Evolutionary conservation across 2,113 vertebrate genomes (phyloP).

Genomic region (Oryzias curvinotus): DNA sequence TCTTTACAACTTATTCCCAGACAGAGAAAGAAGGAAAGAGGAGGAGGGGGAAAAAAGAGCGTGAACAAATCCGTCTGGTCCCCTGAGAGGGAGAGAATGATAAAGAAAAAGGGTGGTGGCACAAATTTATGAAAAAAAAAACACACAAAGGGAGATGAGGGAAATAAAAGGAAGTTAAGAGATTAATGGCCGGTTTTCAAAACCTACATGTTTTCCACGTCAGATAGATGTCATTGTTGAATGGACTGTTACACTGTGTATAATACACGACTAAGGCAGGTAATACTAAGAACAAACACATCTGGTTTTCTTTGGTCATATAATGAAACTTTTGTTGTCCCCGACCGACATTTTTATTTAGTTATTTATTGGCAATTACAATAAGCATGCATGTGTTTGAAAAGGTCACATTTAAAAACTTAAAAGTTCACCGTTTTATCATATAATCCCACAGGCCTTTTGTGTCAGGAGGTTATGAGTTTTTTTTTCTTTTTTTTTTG

Average conservation of each 20-base stretch:
- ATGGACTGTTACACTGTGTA: not conserved
- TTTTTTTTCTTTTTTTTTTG: too few relatives aligned
- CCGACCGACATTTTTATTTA: too few relatives aligned
- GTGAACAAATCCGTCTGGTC: slow-evolving; percentile 29
- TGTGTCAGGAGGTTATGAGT: too few relatives aligned
- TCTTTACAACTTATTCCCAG: slow-evolving; percentile 47
- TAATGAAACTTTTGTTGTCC: too few relatives aligned
- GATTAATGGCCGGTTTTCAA: slow-evolving; percentile 18
- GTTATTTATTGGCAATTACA: too few relatives aligned
- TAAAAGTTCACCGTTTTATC: too few relatives aligned
- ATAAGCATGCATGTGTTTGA: too few relatives aligned
- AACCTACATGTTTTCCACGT: slow-evolving; percentile 11
- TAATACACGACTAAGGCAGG: too few relatives aligned
- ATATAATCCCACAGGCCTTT: too few relatives aligned
- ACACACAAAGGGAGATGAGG: slow-evolving; percentile 12
- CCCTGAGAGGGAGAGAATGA: slow-evolving; percentile 38
- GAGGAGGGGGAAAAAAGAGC: slow-evolving; percentile 9
- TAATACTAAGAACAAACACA: too few relatives aligned
- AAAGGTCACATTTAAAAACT: too few relatives aligned
- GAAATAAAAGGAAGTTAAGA: slow-evolving; percentile 26
- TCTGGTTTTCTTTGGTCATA: too few relatives aligned
- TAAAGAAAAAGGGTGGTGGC: slow-evolving; percentile 48
- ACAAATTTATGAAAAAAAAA: slow-evolving; percentile 20
- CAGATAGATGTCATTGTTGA: slow-evolving; percentile 15
- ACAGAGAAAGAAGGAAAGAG: slow-evolving; percentile 37